Conservation (phyloP, 92 coral and sea anemone species). For the Paragorgia papillata region DNA sequence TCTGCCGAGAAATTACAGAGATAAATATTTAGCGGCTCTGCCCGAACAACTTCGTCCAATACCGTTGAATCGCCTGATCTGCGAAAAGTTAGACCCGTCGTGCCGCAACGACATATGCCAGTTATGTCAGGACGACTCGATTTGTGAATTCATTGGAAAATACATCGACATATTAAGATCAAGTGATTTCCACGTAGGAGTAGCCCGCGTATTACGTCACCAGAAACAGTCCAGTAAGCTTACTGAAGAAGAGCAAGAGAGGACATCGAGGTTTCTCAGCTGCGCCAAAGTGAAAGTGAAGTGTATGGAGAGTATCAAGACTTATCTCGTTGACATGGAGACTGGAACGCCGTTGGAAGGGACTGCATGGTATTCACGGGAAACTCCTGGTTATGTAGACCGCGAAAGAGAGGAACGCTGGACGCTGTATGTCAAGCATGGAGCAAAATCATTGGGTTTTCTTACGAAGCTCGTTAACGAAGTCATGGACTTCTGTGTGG, state of each 20-base stretch:
- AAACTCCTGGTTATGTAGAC: slow-evolving; percentile 38
- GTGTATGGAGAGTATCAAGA: slow-evolving; percentile 24
- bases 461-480: slow-evolving; percentile 55
- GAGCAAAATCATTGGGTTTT: neutral
- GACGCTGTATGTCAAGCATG: slow-evolving; percentile 76
- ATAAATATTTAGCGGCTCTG: slow-evolving; percentile 51
- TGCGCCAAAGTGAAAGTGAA: slow-evolving; percentile 68
- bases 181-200: slow-evolving; percentile 48
- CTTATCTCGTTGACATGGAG: neutral
- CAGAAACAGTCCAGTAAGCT: slow-evolving; percentile 84
- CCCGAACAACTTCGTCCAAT: slow-evolving; percentile 78
- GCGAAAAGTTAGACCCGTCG: slow-evolving; percentile 82
- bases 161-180: slow-evolving; percentile 7
- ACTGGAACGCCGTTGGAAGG: neutral
- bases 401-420: slow-evolving; percentile 65
- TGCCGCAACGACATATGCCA: slow-evolving; percentile 21
- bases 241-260: slow-evolving; percentile 81
- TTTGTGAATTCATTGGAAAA: slow-evolving; percentile 7
- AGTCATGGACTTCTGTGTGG: slow-evolving; percentile 53
- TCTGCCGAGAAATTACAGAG: slow-evolving; percentile 78
- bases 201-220: slow-evolving; percentile 77
- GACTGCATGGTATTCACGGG: neutral
- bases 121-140: slow-evolving; percentile 47
- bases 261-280: slow-evolving; percentile 52
- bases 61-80: slow-evolving; percentile 71